Evolutionary conservation across 2,888 invertebrate genomes (phyloP), one percentile per base, ranked within the genome.

Genomic region (Drosophila pegasa): DNA sequence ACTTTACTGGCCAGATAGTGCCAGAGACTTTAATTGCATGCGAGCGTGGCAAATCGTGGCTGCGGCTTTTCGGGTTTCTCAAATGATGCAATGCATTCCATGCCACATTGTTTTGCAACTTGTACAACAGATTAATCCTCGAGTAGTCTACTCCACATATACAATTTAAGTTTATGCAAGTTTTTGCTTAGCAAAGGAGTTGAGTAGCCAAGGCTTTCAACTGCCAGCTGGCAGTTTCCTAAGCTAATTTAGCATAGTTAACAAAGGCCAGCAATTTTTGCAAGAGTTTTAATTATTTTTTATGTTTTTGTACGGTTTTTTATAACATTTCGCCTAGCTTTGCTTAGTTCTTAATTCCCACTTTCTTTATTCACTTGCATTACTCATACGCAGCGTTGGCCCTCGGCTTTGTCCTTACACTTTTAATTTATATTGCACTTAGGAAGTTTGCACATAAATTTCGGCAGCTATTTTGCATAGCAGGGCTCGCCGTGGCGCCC

Each of bases 381-480:
- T 78, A 78, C 78, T 78, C 75, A 76, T 78, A 70, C 57, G 59
- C 54, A 54, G 45, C 52, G 64, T 45, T 56, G 57, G 57, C 18
- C 47, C 20, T 14, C 12, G 33, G 56, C 62, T 58, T 69, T 69
- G 60, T 63, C 60, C 58, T 48, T 50, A 66, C 66, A 55, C 41
- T 75, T 64, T 78, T 83, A 72, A 86, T 88, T 85, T 87, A 84
- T 78, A 78, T 80, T 78, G 87, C 85, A 83, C 72, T 81, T 84
- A 59, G 69, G 67, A 85, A 85, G 71, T 85, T 88, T 74, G 55
- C 67, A 52, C 85, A 88, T 85, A 87, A 85, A 88, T 45, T 85
- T 88, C 69, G 37, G 47, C 59, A 65, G 65, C 65, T 78, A 68
- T 70, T 81, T 81, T 85, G 82, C 85, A 88, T 84, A 84, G 64